phyloP scores from a whole-genome alignment of 1,140 invertebrate species.

The Sycophaga agraensis region DNA sequence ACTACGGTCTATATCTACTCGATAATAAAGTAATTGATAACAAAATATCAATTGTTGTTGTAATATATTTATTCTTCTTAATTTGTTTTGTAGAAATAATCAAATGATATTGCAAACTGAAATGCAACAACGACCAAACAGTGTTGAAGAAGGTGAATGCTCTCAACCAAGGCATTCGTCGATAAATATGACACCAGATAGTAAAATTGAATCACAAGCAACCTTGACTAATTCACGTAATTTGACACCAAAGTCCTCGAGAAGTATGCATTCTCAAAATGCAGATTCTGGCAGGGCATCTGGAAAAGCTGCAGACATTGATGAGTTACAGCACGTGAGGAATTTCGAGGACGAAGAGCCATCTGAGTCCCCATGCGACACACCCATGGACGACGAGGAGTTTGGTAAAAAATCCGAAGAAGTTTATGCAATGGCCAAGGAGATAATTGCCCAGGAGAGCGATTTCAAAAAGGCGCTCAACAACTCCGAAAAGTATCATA shows the following conservation, averaged over 20 bases:
- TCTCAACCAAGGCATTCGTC: neutral
- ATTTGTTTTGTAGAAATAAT: slow-evolving; percentile 5
- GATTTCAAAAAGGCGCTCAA: slow-evolving; percentile 40
- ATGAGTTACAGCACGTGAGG: slow-evolving; percentile 1
- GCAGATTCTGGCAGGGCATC: slow-evolving; percentile 24
- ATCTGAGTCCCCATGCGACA: neutral
- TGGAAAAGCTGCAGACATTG: slow-evolving; percentile 12
- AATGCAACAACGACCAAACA: neutral
- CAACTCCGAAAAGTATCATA: slow-evolving; percentile 40
- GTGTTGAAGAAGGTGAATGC: slow-evolving; percentile 27
- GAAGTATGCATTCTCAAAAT: neutral
- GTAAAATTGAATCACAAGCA: neutral
- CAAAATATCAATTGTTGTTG: no score
- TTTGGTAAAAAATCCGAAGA: slow-evolving; percentile 43
- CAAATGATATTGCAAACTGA: slow-evolving; percentile 9
- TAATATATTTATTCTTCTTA: neutral
- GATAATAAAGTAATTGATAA: no score
- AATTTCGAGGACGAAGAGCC: neutral
- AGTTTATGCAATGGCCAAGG: slow-evolving; percentile 42
- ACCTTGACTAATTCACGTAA: neutral
- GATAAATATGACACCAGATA: neutral
- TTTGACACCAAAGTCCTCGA: neutral
- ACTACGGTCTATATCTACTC: no score
- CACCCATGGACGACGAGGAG: slow-evolving; percentile 37
- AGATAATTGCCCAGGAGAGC: slow-evolving; percentile 41